A percentile compares a stretch with the other conserved stretches of the same genome.
Conservation (phyloP, 2,797 vertebrate species). For the Parotocinclus haroldoi region DNA sequence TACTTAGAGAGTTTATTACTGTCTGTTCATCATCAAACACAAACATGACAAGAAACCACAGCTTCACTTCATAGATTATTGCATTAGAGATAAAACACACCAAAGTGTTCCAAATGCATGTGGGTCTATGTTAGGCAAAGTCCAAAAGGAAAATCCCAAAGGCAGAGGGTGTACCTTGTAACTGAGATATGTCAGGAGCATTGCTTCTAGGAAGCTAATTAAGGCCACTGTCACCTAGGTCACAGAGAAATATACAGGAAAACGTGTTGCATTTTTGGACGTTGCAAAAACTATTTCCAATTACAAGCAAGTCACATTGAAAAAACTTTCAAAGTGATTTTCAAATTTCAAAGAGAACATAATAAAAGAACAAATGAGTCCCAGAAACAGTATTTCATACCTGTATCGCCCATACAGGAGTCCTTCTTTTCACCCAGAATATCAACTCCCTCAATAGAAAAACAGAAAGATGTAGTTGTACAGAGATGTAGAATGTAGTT, state of each 20-base stretch:
- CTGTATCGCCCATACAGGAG: constrained; percentile 79
- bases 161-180: constrained; percentile 72
- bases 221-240: constrained; percentile 79
- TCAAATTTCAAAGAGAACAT: no score
- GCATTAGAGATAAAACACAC: background rate
- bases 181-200: constrained; percentile 83
- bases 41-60: no score
- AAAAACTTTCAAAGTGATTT: no score
- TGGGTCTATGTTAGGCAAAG: no score
- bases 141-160: no score
- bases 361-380: background rate
- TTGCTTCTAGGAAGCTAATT: constrained; percentile 82
- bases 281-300: background rate
- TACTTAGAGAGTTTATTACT: no score
- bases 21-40: no score
- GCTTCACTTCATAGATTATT: background rate
- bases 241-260: constrained; percentile 25
- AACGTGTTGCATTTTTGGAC: background rate
- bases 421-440: constrained; percentile 74
- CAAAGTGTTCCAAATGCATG: no score
- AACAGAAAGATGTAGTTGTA: constrained; percentile 10
- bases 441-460: constrained; percentile 65
- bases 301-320: no score
- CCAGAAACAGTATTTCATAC: constrained; percentile 47
- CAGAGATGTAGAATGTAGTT: background rate